Percentiles rank a stretch among this genome's conserved stretches.
These are phyloP conservation scores for Cataglyphis hispanica DNA, from an alignment of 1,140 invertebrate genomes.

Conservation along the genomic window DNA sequence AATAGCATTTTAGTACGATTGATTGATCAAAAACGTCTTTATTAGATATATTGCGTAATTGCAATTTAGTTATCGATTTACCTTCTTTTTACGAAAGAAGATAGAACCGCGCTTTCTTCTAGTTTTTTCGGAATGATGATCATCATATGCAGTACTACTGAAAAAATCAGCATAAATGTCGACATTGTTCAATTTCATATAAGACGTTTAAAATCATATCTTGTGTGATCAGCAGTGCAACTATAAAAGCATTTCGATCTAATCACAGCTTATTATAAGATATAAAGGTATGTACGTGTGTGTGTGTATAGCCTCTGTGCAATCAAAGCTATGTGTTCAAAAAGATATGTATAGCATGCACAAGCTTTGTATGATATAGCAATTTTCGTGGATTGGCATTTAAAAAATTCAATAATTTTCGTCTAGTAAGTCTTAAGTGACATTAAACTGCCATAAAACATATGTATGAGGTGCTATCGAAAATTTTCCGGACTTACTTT, in stretches of 20 bases:
- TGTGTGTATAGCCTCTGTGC: neutral
- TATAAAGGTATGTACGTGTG: neutral
- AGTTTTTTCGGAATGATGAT: conserved; percentile 92
- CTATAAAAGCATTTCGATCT: conserved; percentile 36
- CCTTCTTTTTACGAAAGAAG: conserved; percentile 96
- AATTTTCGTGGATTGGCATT: neutral
- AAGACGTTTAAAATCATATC: conserved; percentile 10
- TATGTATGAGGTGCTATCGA: no score
- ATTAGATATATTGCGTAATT: neutral
- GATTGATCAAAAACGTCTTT: neutral
- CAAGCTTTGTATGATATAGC: conserved; percentile 6
- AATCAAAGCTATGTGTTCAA: conserved; percentile 29
- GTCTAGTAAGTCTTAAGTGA: conserved; percentile 1
- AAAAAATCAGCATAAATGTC: conserved; percentile 69
- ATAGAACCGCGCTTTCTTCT: conserved; percentile 94
- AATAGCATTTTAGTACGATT: conserved; percentile 37
- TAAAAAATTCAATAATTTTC: conserved; percentile 15
- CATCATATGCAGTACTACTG: conserved; percentile 88
- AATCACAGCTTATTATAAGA: conserved; percentile 29
- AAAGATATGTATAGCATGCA: conserved; percentile 48
- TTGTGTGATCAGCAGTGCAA: conserved; percentile 41
- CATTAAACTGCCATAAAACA: conserved; percentile 29
- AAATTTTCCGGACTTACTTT: no score
- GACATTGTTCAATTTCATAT: neutral
- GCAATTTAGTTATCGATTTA: conserved; percentile 72